These are phyloP conservation scores for Periophthalmus magnuspinnatus DNA, from an alignment of 2,797 vertebrate species.

Conservation along the genomic window DNA sequence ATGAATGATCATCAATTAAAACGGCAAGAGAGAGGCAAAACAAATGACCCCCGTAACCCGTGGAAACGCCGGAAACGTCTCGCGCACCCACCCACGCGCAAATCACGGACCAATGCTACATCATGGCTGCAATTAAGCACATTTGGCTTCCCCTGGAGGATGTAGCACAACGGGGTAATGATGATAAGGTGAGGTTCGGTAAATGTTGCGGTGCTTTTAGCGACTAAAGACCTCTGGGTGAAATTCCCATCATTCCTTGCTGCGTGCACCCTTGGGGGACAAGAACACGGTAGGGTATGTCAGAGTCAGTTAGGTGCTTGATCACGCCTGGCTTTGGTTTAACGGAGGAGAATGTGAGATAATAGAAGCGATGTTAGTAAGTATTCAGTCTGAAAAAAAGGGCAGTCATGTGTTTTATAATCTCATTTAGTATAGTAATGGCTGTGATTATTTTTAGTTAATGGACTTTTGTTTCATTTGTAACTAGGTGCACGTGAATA, in stretches of 20 bases:
- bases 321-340: constrained; percentile 12
- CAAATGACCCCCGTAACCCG: constrained; percentile 60
- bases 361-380: constrained; percentile 18
- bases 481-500: no score
- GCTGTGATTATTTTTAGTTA: not conserved
- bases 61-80: constrained; percentile 27
- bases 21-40: constrained; percentile 47
- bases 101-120: constrained; percentile 10
- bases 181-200: constrained; percentile 56
- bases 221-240: constrained; percentile 62
- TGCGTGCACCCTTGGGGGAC: constrained; percentile 37
- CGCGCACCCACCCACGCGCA: constrained; percentile 5
- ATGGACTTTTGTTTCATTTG: no score
- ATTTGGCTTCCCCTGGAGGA: constrained; percentile 48
- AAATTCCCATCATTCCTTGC: constrained; percentile 62
- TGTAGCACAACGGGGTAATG: constrained; percentile 40
- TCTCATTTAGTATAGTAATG: not conserved
- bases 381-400: not conserved
- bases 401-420: not conserved
- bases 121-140: constrained; percentile 64
- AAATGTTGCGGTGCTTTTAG: constrained; percentile 57
- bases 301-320: constrained; percentile 34
- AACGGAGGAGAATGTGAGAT: constrained; percentile 36
- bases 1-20: constrained; percentile 75
- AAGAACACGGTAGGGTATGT: constrained; percentile 21